Conservation (phyloP, 2,888 invertebrate genomes). For the Coecobrya sp. region DNA sequence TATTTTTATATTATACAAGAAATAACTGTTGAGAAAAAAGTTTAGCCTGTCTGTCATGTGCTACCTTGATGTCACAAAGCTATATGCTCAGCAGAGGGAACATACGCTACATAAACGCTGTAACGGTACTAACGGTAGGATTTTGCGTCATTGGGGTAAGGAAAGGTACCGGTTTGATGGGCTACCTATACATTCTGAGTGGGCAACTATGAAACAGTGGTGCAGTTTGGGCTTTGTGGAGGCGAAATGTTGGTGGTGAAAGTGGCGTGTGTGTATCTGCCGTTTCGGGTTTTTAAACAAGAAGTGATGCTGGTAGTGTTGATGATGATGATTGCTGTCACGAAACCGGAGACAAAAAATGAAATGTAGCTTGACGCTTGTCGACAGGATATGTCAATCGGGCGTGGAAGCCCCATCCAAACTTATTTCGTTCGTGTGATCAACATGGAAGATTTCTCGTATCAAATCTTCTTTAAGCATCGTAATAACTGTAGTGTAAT, state of each 20-base stretch:
- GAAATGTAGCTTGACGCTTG: conserved; percentile 78
- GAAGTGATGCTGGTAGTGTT: conserved; percentile 9
- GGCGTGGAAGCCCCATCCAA: conserved; percentile 71
- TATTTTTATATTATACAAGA: conserved; percentile 62
- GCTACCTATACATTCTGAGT: too few relatives aligned
- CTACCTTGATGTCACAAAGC: conserved; percentile 68
- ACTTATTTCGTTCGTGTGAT: conserved; percentile 58
- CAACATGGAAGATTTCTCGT: conserved; percentile 60
- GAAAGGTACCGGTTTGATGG: background rate
- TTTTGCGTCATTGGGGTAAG: background rate
- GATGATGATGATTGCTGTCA: conserved; percentile 72
- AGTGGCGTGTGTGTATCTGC: background rate
- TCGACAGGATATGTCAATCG: conserved; percentile 80
- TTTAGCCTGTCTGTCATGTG: conserved; percentile 77
- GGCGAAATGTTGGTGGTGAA: background rate
- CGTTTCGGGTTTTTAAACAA: background rate
- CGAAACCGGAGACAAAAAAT: conserved; percentile 78
- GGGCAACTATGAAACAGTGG: background rate
- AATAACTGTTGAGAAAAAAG: conserved; percentile 22
- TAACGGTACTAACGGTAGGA: background rate
- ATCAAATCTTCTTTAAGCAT: conserved; percentile 37
- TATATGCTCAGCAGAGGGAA: background rate
- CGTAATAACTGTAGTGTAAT: background rate
- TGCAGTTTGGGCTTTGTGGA: background rate
- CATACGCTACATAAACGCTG: background rate